Base-by-base conservation (phyloP, 2,888 invertebrate species). In the Sesamia inferens region DNA sequence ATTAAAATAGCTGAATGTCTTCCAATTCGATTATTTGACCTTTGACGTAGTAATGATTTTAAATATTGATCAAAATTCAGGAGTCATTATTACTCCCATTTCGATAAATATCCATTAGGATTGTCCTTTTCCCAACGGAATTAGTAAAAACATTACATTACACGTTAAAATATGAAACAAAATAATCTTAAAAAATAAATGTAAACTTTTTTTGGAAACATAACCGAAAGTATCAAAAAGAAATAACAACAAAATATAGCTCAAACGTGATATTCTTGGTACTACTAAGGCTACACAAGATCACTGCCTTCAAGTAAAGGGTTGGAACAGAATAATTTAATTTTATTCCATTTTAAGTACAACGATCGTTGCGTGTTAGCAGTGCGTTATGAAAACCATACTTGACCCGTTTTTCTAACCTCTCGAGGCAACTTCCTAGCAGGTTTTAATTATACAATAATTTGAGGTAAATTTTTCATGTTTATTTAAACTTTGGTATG, bases 341-440 rank as follows among this genome's bases (percentile, higher is more conserved):
- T 84, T 82, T 76, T 76, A 80, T 71, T 78, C 51, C 63, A 57
- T 81, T 84, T 72, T 81, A 80, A 74, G 78, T 67, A 76, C 71
- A 71, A 71, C 74, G 82, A 67, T 74, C 79, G 84, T 90, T 83
- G 90, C 90, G 89, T 91, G 90, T 87, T 87, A 88, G 75, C 79
- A 83, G 88, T 88, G 87, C 89, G 90, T 92, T 90, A 90, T 90
- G 88, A 91, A 91, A 90, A 89, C 88, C 87, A 88, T 87, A 89
- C 93, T 93, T 92, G 94, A 93, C 94, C 94, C 87, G 91, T 86
- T 92, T 92, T 81, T 87, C 87, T 88, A 88, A 85, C 87, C 89
- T 86, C 87, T 85, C 72, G 86, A 88, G 89, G 88, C 87, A 68
- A 85, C 82, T 79, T 84, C 81, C 71, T 85, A 76, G 74, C 84